A percentile compares a stretch with the other conserved stretches of the same genome.
phyloP scores from a whole-genome alignment of 2,797 vertebrate genomes.

The Borostomias antarcticus region DNA sequence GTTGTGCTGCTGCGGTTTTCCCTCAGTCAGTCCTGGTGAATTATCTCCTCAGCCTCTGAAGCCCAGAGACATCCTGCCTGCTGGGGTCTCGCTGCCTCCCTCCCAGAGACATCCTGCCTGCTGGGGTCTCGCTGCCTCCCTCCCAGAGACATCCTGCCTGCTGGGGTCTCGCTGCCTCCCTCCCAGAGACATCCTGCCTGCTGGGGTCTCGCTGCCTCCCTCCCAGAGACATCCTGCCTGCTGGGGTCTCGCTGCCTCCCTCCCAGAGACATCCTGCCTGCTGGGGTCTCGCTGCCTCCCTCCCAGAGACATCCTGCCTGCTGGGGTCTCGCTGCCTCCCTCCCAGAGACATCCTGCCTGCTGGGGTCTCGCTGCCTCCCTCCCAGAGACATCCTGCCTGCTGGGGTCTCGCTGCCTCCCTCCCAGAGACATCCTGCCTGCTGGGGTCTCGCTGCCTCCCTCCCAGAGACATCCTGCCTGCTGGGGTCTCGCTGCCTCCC shows the following conservation, averaged over 20 bases:
- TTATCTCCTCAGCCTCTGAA: not conserved
- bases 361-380: not conserved
- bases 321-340: slow-evolving; percentile 3
- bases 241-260: slow-evolving; percentile 14
- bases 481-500: not conserved
- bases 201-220: not conserved
- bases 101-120: too few relatives aligned
- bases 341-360: slow-evolving; percentile 7
- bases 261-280: too few relatives aligned
- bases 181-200: too few relatives aligned
- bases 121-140: slow-evolving; percentile 1
- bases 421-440: too few relatives aligned
- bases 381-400: too few relatives aligned
- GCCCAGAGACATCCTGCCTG: not conserved
- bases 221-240: too few relatives aligned
- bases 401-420: slow-evolving; percentile 2
- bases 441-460: slow-evolving; percentile 1
- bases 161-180: slow-evolving; percentile 1
- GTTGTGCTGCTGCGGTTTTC: not conserved
- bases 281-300: not conserved
- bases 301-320: too few relatives aligned
- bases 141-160: too few relatives aligned
- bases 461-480: too few relatives aligned
- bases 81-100: not conserved
- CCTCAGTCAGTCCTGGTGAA: not conserved